Evolutionary conservation across 2,797 vertebrate genomes (phyloP), one percentile per base, ranked within the genome.

Genomic region (Vultur gryphus): DNA sequence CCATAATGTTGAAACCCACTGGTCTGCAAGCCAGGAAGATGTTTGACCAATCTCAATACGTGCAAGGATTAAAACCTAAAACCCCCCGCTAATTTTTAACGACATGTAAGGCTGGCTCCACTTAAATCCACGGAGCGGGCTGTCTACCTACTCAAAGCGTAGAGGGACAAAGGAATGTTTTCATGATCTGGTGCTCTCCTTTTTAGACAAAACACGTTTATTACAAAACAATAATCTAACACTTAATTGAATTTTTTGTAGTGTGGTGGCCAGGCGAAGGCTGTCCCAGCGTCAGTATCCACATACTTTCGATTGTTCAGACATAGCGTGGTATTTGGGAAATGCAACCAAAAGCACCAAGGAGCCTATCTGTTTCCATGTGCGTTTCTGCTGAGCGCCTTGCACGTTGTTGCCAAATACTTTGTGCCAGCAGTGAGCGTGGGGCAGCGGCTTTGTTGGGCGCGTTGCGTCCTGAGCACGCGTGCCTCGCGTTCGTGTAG

Each of bases 401-500:
- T 41, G 62, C 24, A 19, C 2, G 1, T 37, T 55, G 24, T 23
- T 82, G 59, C 31, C 89, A 33, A 37, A 11, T 6, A 0, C 41
- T 82, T 4, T 0, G 2, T 57, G 55, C 41, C 46, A 16, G 78
- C 0, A 0, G 29, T n/a, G 52, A 43, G 28, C 0, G 1, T 3
- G 66, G 81, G 67, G 11, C 31, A 41, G 72, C 6, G 55, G 29
- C 39, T 84, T n/a, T 37, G 20, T 7, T 29, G 79, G 44, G 49
- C 1, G 4, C 1, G 0, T 19, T 13, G 33, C 21, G 6, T 17
- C 35, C 54, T 46, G 37, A 46, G 88, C 13, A 18, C 18, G 5
- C 1, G 0, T 28, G 10, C 43, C 41, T 91, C 3, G 3, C 5
- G 1, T 55, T 39, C 0, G 0, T 1, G 1, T 2, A 10, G 51